These are phyloP conservation scores for Tapirus indicus DNA, from an alignment of 2,797 vertebrate genomes.

Conservation along the genomic window DNA sequence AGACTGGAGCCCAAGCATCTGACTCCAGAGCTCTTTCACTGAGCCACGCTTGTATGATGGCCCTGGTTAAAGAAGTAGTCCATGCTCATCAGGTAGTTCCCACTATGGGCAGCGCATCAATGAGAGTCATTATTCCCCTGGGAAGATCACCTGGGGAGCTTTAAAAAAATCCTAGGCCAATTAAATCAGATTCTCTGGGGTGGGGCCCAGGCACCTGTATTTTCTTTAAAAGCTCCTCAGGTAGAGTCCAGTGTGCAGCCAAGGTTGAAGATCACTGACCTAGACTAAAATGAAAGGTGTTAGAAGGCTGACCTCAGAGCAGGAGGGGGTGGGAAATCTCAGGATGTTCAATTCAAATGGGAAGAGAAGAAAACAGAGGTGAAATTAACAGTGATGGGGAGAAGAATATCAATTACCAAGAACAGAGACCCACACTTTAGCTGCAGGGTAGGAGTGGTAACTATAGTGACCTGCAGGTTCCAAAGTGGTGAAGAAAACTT, in stretches of 20 bases:
- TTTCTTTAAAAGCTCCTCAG: background rate
- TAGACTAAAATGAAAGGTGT: background rate
- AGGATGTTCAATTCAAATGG: background rate
- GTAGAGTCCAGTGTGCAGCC: background rate
- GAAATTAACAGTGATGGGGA: conserved; percentile 24
- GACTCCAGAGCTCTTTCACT: background rate
- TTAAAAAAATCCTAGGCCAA: background rate
- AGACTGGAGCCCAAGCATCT: background rate
- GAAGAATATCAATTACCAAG: background rate
- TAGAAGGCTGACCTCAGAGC: conserved; percentile 22
- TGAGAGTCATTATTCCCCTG: background rate
- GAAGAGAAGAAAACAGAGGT: conserved; percentile 26
- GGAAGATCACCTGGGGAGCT: background rate
- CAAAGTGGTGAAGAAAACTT: background rate
- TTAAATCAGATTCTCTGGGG: background rate
- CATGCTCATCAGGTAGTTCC: background rate
- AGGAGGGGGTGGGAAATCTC: background rate
- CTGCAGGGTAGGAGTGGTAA: background rate
- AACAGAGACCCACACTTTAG: background rate
- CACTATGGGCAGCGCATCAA: background rate
- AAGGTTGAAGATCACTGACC: background rate
- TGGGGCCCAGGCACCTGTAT: background rate
- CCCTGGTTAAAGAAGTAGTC: background rate
- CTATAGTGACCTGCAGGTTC: background rate
- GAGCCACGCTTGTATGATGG: background rate